These are phyloP conservation scores for Ischnus inquisitorius DNA, from an alignment of 2,888 invertebrate genomes.

Conservation along the genomic window DNA sequence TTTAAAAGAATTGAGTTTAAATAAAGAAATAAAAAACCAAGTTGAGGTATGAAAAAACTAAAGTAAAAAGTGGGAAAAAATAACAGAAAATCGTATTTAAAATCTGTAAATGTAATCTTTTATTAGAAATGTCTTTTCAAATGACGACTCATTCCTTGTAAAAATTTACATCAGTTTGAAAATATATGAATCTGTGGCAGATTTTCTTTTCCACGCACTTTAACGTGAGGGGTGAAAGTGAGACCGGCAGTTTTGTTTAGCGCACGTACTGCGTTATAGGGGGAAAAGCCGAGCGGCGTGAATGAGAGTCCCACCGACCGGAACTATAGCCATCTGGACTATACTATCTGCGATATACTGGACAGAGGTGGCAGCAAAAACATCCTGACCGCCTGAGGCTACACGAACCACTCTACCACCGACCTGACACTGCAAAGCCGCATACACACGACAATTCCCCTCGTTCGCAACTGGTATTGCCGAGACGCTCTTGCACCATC, in stretches of 20 bases:
- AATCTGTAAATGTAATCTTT: too few relatives aligned
- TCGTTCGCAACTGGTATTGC: conserved; percentile 36
- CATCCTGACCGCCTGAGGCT: conserved; percentile 50
- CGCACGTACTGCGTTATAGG: conserved; percentile 5
- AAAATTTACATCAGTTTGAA: too few relatives aligned
- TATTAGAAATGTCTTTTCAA: too few relatives aligned
- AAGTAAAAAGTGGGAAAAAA: too few relatives aligned
- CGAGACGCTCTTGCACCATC: conserved; percentile 30
- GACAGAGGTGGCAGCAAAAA: conserved; percentile 37
- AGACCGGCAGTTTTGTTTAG: conserved; percentile 27
- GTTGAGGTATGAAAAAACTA: too few relatives aligned
- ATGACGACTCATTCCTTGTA: too few relatives aligned
- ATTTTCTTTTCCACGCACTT: conserved; percentile 31
- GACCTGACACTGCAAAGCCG: conserved; percentile 49
- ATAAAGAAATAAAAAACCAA: too few relatives aligned
- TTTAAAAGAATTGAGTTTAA: too few relatives aligned
- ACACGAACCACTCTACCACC: conserved; percentile 28
- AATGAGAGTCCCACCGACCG: conserved; percentile 35
- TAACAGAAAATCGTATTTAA: too few relatives aligned
- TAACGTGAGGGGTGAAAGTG: conserved; percentile 17
- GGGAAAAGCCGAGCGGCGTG: conserved; percentile 29
- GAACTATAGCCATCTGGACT: conserved; percentile 34
- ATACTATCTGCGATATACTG: conserved; percentile 24
- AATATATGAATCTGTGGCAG: not conserved
- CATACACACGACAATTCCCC: conserved; percentile 4